Evolutionary conservation across 1,140 invertebrate species (phyloP).

Genomic region (Halesus radiatus): DNA sequence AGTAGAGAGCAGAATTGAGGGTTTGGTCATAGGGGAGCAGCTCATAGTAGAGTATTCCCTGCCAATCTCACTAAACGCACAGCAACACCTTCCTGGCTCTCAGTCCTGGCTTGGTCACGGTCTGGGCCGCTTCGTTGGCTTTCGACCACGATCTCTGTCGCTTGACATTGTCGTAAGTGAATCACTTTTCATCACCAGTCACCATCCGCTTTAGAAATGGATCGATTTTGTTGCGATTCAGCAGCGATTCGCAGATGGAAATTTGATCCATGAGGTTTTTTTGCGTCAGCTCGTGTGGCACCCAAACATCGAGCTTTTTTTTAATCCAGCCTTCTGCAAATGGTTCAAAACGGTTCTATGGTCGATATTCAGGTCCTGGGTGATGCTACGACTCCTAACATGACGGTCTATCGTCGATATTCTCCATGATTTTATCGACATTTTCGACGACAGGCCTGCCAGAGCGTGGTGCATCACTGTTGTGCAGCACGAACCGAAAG

Average conservation of each 20-base stretch:
- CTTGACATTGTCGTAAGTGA: no score
- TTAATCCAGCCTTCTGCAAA: slow-evolving; percentile 18
- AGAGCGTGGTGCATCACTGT: slow-evolving; percentile 21
- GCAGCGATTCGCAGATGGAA: slow-evolving; percentile 31
- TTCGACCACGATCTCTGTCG: no score
- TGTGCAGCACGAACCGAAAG: slow-evolving; percentile 18
- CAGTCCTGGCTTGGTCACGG: no score
- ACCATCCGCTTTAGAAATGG: neutral
- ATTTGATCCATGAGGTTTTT: slow-evolving; percentile 23
- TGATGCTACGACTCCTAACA: no score
- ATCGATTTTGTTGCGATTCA: slow-evolving; percentile 31
- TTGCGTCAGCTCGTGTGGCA: slow-evolving; percentile 20
- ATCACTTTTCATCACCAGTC: no score
- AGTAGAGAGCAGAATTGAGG: slow-evolving; percentile 9
- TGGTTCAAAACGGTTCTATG: slow-evolving; percentile 2
- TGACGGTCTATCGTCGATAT: neutral
- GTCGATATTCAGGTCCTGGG: no score
- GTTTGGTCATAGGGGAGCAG: neutral
- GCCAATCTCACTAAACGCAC: no score
- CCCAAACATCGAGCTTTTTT: slow-evolving; percentile 19
- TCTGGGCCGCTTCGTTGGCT: no score
- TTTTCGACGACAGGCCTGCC: slow-evolving; percentile 25
- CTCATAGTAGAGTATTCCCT: no score
- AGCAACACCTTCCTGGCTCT: no score
- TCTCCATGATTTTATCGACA: slow-evolving; percentile 13